These are phyloP conservation scores for Thecophora atra DNA, from an alignment of 2,888 invertebrate species.

Conservation along the genomic window DNA sequence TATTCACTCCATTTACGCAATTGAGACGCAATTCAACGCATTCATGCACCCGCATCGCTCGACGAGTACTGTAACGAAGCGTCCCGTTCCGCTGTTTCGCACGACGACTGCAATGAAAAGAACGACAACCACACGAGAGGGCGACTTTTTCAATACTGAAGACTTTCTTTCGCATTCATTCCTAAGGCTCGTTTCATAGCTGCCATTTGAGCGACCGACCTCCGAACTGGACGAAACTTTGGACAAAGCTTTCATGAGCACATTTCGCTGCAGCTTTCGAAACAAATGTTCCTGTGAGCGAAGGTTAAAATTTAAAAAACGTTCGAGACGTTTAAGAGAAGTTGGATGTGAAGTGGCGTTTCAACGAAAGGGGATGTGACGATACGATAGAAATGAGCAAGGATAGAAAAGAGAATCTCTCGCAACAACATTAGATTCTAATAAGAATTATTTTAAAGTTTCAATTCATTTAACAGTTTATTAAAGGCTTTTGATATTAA, in stretches of 20 bases:
- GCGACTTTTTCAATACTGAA: slow-evolving; percentile 66
- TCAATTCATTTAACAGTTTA: too few species aligned
- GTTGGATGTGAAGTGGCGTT: too few species aligned
- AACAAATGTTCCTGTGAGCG: too few species aligned
- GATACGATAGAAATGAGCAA: too few species aligned
- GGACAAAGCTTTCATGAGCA: neutral
- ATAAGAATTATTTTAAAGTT: too few species aligned
- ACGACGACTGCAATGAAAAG: slow-evolving; percentile 36
- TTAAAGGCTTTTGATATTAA: too few species aligned
- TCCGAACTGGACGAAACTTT: neutral
- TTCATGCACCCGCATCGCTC: slow-evolving; percentile 1
- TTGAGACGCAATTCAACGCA: slow-evolving; percentile 18
- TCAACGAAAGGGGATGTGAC: too few species aligned
- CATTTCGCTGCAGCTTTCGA: too few species aligned
- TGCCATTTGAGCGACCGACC: neutral
- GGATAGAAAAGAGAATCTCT: too few species aligned
- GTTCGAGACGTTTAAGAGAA: too few species aligned
- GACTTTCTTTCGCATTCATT: slow-evolving; percentile 59
- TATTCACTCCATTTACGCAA: neutral
- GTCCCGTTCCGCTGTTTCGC: neutral
- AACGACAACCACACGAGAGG: slow-evolving; percentile 64
- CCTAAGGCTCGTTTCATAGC: slow-evolving; percentile 34
- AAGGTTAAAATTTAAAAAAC: too few species aligned
- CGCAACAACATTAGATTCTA: too few species aligned
- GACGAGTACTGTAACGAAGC: neutral